Percentiles rank a stretch among this genome's conserved stretches.
phyloP scores from a whole-genome alignment of 1,140 invertebrate species.

The Hetaerina americana region DNA sequence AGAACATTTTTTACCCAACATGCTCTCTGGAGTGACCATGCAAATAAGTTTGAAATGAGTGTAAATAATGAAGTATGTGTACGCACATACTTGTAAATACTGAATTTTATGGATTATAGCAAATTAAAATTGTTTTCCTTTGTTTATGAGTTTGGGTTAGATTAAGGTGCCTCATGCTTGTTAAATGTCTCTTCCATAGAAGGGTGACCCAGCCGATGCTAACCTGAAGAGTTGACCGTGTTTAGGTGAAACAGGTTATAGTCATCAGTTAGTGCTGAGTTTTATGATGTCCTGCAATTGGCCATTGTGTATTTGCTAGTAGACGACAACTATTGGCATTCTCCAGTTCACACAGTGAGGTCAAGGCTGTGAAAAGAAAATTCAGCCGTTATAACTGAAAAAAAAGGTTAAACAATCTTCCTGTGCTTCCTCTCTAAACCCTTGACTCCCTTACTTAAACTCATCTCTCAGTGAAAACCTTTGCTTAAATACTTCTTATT shows the following conservation, averaged over 20 bases:
- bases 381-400: background rate
- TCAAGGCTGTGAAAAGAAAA: background rate
- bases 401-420: background rate
- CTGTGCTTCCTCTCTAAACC: background rate
- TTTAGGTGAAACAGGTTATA: background rate
- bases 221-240: background rate
- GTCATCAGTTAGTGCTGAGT: background rate
- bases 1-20: background rate
- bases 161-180: background rate
- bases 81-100: background rate
- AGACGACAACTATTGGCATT: background rate
- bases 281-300: background rate
- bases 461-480: too few relatives aligned
- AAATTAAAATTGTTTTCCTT: background rate
- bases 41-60: background rate
- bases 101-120: background rate
- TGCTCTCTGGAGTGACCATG: background rate
- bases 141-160: background rate
- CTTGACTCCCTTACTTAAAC: too few relatives aligned
- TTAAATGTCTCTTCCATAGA: background rate
- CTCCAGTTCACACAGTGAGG: background rate
- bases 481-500: too few relatives aligned
- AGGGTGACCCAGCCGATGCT: background rate
- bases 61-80: background rate
- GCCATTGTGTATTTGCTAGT: background rate